These are phyloP conservation scores for Cariama cristata DNA, from an alignment of 2,113 vertebrate genomes.

Conservation along the genomic window DNA sequence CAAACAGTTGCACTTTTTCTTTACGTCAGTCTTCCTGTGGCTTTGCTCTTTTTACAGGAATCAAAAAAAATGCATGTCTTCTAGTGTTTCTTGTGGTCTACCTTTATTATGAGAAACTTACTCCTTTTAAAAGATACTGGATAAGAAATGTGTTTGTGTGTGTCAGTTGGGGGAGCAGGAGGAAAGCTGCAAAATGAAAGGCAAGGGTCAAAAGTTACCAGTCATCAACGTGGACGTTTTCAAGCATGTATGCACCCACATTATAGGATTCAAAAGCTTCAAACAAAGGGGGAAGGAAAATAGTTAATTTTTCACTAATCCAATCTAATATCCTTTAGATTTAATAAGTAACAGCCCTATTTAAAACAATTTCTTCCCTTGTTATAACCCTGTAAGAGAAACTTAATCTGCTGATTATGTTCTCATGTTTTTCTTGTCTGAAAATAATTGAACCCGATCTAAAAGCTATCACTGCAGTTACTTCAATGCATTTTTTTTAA, in stretches of 20 bases:
- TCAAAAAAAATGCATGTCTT: neutral
- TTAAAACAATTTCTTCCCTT: neutral
- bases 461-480: neutral
- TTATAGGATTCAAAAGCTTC: neutral
- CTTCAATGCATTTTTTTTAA: neutral
- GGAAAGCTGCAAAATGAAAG: conserved; percentile 39
- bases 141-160: neutral
- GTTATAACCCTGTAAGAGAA: neutral
- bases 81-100: neutral
- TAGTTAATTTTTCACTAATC: neutral
- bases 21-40: conserved; percentile 3
- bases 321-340: neutral
- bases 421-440: neutral
- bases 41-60: neutral
- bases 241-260: neutral
- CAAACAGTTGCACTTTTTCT: conserved; percentile 47
- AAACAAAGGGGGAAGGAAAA: neutral
- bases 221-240: conserved; percentile 35
- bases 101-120: conserved; percentile 38
- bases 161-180: neutral
- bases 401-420: neutral
- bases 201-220: conserved; percentile 31
- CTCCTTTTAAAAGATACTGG: conserved; percentile 62
- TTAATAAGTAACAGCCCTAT: neutral
- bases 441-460: neutral